A percentile compares a stretch with the other conserved stretches of the same genome.
phyloP scores from a whole-genome alignment of 2,888 invertebrate genomes.

The Melinaea menophilus region DNA sequence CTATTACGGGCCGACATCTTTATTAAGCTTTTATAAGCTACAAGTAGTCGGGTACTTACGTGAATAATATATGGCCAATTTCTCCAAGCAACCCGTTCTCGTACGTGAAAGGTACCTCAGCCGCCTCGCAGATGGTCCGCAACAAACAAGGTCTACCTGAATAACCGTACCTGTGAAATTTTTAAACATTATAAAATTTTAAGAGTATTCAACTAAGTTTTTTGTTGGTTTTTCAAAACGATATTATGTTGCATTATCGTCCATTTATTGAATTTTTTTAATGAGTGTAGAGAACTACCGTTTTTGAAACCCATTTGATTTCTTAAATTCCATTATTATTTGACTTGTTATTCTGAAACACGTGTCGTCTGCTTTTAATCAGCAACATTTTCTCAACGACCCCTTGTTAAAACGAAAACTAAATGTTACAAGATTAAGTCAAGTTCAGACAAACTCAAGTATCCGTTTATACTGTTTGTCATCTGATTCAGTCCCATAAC shows the following conservation, averaged over 20 bases:
- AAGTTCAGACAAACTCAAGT: conserved; percentile 25
- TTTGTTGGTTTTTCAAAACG: conserved; percentile 8
- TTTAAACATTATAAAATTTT: conserved; percentile 24
- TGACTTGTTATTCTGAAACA: no score
- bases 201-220: conserved; percentile 10
- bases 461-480: conserved; percentile 34
- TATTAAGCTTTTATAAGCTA: conserved; percentile 31
- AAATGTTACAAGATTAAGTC: conserved; percentile 14
- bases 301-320: no score
- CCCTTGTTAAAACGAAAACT: conserved; percentile 7
- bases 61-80: conserved; percentile 85
- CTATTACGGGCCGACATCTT: conserved; percentile 24
- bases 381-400: conserved; percentile 1
- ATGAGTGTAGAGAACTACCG: no score
- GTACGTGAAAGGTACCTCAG: conserved; percentile 81
- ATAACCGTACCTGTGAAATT: conserved; percentile 77
- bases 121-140: conserved; percentile 86
- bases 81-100: conserved; percentile 86
- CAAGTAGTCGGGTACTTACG: conserved; percentile 78
- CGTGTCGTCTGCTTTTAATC: not conserved
- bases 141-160: conserved; percentile 84
- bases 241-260: no score
- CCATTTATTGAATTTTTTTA: no score
- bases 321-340: no score
- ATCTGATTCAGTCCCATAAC: conserved; percentile 31